phyloP scores from a whole-genome alignment of 1,140 invertebrate genomes.

The Papilio helenus region DNA sequence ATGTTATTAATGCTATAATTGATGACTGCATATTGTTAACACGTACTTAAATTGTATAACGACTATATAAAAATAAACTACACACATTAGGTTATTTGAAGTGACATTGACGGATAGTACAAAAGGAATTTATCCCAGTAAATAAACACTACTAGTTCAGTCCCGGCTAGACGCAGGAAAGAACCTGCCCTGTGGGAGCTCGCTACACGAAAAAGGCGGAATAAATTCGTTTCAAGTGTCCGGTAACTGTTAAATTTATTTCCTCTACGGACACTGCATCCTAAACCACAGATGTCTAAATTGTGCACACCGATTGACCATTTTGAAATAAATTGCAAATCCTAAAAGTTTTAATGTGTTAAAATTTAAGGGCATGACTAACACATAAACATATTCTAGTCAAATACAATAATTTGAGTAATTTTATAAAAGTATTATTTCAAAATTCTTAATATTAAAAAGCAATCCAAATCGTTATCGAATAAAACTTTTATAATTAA shows the following conservation, averaged over 20 bases:
- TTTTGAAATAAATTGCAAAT: not conserved
- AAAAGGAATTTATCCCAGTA: not conserved
- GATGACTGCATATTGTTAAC: not conserved
- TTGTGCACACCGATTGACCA: not conserved
- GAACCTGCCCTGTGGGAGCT: not conserved
- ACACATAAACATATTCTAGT: not conserved
- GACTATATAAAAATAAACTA: not conserved
- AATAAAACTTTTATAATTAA: constrained; percentile 12
- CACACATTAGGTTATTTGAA: not conserved
- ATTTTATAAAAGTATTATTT: too few relatives aligned
- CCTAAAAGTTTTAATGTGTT: not conserved
- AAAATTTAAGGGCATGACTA: not conserved
- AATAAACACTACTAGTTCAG: not conserved
- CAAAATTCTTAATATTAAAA: not conserved
- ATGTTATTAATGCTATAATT: not conserved
- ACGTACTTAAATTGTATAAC: too few relatives aligned
- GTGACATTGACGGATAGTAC: not conserved
- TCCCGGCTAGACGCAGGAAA: not conserved
- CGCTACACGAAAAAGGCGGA: constrained; percentile 29
- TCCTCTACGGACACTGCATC: constrained; percentile 14
- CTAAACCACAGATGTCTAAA: constrained; percentile 18
- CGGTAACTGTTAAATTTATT: constrained; percentile 29
- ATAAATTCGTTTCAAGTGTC: constrained; percentile 29
- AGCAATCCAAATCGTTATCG: not conserved
- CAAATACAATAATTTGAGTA: too few relatives aligned